A percentile compares a stretch with the other conserved stretches of the same genome.
Evolutionary conservation across 2,797 vertebrate species (phyloP).

Genomic region (Clarias laeviceps): DNA sequence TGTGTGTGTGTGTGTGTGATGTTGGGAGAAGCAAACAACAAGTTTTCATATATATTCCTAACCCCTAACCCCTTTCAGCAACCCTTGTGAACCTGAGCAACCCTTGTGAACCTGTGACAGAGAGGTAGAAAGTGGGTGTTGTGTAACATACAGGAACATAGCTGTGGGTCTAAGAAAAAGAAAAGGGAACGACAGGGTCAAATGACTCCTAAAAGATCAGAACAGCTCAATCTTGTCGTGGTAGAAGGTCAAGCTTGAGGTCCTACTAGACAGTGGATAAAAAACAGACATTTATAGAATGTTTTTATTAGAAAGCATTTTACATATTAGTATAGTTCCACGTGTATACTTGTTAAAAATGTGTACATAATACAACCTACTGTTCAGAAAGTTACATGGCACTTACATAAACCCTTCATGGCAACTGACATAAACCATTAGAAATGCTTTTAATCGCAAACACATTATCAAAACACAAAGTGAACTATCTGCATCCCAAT

Average conservation of each 20-base stretch:
- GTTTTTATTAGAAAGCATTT: background rate
- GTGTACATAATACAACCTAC: no score
- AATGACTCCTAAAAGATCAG: background rate
- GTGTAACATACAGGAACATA: conserved; percentile 3
- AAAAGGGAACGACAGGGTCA: background rate
- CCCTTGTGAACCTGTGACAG: background rate
- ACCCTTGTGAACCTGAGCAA: conserved; percentile 35
- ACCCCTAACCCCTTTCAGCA: conserved; percentile 24
- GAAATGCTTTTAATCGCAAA: background rate
- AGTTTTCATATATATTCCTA: conserved; percentile 31
- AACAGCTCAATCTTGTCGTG: background rate
- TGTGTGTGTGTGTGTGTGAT: conserved; percentile 2
- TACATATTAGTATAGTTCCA: background rate
- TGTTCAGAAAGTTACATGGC: background rate
- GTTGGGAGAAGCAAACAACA: conserved; percentile 34
- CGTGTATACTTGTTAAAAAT: background rate
- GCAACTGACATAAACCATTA: background rate
- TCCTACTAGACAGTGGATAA: background rate
- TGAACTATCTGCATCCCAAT: background rate
- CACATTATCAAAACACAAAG: background rate
- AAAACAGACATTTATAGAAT: background rate
- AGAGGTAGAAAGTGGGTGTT: conserved; percentile 1
- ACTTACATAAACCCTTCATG: background rate
- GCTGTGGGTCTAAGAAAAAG: background rate
- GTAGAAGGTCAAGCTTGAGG: background rate